Percentiles rank a stretch among this genome's conserved stretches.
These are phyloP conservation scores for Asbolus verrucosus DNA, from an alignment of 1,140 invertebrate species.

Conservation along the genomic window DNA sequence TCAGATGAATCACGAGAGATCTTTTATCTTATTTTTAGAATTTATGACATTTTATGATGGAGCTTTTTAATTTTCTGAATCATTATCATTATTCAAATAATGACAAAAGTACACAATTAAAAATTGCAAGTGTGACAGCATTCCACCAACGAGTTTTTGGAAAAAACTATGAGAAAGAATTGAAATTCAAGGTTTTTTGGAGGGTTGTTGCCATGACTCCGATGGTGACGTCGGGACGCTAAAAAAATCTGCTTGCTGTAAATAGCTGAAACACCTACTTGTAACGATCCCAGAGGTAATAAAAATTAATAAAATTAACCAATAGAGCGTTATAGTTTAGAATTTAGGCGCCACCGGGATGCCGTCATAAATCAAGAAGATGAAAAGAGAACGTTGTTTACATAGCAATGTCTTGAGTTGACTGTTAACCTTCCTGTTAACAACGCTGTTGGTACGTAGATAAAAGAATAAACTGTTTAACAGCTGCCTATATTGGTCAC, in stretches of 20 bases:
- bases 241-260: neutral
- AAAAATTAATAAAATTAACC: conserved; percentile 12
- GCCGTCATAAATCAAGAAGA: conserved; percentile 37
- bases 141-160: too few relatives aligned
- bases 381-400: conserved; percentile 45
- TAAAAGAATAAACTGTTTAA: conserved; percentile 48
- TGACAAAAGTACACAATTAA: too few relatives aligned
- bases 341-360: conserved; percentile 40
- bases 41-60: too few relatives aligned
- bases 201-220: neutral
- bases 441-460: conserved; percentile 41
- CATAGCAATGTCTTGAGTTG: conserved; percentile 37
- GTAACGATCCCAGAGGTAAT: conserved; percentile 18
- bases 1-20: too few relatives aligned
- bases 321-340: conserved; percentile 32
- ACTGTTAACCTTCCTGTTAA: conserved; percentile 45
- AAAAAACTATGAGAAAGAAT: neutral
- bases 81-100: too few relatives aligned
- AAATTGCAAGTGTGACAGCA: too few relatives aligned
- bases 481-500: conserved; percentile 54
- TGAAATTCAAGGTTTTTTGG: neutral
- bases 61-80: too few relatives aligned
- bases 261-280: conserved; percentile 21
- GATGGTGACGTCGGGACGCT: neutral
- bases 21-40: too few relatives aligned